A percentile compares a stretch with the other conserved stretches of the same genome.
phyloP scores from a whole-genome alignment of 2,113 vertebrate genomes.

The Eolophus roseicapilla region DNA sequence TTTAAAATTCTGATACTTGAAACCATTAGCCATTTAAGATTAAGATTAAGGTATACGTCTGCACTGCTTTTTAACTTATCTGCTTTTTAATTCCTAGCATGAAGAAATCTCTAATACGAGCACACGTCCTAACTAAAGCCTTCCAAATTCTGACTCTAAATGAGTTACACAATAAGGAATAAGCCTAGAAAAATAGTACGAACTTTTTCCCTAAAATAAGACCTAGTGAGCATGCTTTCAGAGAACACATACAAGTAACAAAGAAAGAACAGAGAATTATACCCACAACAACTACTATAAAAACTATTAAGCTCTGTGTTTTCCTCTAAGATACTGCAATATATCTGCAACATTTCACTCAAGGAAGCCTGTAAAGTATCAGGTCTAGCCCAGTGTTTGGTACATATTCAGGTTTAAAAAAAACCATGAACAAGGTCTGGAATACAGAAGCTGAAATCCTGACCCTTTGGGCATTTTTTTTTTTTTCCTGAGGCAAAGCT shows the following conservation, averaged over 20 bases:
- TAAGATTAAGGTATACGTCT: neutral
- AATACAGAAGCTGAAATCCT: constrained; percentile 7
- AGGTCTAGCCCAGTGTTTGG: neutral
- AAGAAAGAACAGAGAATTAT: neutral
- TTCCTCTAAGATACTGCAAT: neutral
- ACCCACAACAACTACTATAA: neutral
- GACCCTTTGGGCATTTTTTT: neutral
- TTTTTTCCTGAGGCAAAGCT: neutral
- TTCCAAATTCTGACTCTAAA: neutral
- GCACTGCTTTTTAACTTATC: neutral
- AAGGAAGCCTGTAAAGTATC: neutral
- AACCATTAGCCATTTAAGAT: neutral
- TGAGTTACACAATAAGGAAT: neutral
- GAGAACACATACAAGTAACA: neutral
- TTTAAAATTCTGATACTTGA: constrained; percentile 27
- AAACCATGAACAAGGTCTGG: neutral
- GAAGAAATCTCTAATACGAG: neutral
- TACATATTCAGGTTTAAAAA: neutral
- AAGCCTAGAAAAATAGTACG: neutral
- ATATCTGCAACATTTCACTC: neutral
- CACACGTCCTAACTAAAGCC: neutral
- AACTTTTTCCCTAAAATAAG: neutral
- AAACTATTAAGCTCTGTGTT: neutral
- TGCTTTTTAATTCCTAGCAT: neutral
- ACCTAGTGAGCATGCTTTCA: neutral